phyloP scores from a whole-genome alignment of 2,888 invertebrate genomes.

The Drosophila niveifrons region DNA sequence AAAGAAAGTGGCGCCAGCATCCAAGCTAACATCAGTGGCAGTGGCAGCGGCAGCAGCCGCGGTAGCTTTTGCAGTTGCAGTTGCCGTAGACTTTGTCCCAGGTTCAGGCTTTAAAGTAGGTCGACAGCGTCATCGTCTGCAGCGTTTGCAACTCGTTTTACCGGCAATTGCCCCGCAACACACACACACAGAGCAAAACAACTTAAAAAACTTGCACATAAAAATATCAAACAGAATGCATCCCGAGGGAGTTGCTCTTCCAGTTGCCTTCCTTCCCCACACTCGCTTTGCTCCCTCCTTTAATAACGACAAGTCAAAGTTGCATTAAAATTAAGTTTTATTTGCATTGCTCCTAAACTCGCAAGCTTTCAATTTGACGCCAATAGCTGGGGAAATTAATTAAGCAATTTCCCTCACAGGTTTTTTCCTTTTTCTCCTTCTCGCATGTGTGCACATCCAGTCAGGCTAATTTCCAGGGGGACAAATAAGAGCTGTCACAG shows the following conservation, averaged over 20 bases:
- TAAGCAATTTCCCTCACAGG: constrained; percentile 68
- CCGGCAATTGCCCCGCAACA: constrained; percentile 54
- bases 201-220: constrained; percentile 34
- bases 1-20: constrained; percentile 77
- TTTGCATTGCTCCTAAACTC: constrained; percentile 52
- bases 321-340: constrained; percentile 69
- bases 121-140: constrained; percentile 49
- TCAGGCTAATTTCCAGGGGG: constrained; percentile 69
- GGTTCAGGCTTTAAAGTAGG: constrained; percentile 62
- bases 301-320: constrained; percentile 22
- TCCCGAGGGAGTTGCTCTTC: constrained; percentile 52
- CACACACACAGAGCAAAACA: constrained; percentile 27
- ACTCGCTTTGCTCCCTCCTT: background rate
- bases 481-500: constrained; percentile 21
- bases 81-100: constrained; percentile 28
- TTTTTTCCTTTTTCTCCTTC: constrained; percentile 29
- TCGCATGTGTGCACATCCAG: constrained; percentile 56
- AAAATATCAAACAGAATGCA: constrained; percentile 57
- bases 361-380: constrained; percentile 55
- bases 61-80: constrained; percentile 31
- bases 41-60: constrained; percentile 16
- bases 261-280: background rate
- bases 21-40: constrained; percentile 29
- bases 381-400: constrained; percentile 70
- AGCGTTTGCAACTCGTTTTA: constrained; percentile 66